Evolutionary conservation across 2,888 invertebrate genomes (phyloP).

Genomic region (Sisyra terminalis): DNA sequence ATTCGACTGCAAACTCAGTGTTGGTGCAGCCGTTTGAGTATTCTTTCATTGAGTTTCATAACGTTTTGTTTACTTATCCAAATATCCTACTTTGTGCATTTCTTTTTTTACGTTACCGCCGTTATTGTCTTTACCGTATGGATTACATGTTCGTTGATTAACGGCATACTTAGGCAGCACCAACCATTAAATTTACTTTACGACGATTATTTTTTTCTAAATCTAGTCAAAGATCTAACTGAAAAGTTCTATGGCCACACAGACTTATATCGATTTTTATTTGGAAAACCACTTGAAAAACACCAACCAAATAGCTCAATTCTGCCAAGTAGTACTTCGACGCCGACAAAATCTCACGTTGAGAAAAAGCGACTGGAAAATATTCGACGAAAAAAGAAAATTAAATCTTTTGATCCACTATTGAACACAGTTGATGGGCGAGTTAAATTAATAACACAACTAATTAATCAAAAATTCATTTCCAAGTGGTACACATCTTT

Average conservation of each 20-base stretch:
- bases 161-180: slow-evolving; percentile 33
- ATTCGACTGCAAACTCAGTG: no score
- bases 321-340: no score
- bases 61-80: no score
- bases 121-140: slow-evolving; percentile 17
- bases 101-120: not conserved
- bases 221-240: no score
- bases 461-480: not conserved
- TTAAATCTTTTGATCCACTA: slow-evolving; percentile 3
- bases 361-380: not conserved
- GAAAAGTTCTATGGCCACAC: no score
- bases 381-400: slow-evolving; percentile 1
- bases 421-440: slow-evolving; percentile 2
- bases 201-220: slow-evolving; percentile 11
- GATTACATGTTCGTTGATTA: slow-evolving; percentile 33
- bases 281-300: no score
- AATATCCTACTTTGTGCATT: not conserved
- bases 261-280: no score
- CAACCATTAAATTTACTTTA: slow-evolving; percentile 32
- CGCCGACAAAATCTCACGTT: not conserved
- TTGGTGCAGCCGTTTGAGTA: no score
- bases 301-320: no score
- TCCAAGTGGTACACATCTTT: not conserved
- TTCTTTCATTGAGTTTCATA: no score
- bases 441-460: not conserved